These are phyloP conservation scores for Borostomias antarcticus DNA, from an alignment of 2,797 vertebrate genomes.

Conservation along the genomic window DNA sequence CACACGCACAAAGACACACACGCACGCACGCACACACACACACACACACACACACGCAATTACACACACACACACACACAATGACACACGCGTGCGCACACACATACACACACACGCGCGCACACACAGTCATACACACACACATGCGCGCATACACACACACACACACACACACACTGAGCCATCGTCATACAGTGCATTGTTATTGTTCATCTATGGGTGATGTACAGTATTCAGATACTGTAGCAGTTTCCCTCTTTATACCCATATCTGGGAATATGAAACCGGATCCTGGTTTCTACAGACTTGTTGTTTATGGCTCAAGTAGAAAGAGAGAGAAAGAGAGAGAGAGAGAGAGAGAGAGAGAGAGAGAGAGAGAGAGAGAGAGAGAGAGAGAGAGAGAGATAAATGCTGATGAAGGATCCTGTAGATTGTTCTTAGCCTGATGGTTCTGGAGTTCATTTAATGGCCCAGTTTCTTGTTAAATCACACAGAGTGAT, in stretches of 20 bases:
- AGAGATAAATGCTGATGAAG: conserved; percentile 76
- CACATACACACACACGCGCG: not conserved
- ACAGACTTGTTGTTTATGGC: conserved; percentile 30
- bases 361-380: too few species aligned
- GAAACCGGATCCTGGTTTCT: conserved; percentile 47
- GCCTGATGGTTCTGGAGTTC: conserved; percentile 68
- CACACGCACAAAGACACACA: not conserved
- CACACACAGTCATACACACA: not conserved
- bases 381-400: conserved; percentile 59
- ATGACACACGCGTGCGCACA: not conserved
- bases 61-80: conserved; percentile 31
- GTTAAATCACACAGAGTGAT: conserved; percentile 81
- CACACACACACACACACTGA: conserved; percentile 40
- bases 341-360: not conserved
- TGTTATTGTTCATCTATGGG: conserved; percentile 74
- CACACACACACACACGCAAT: conserved; percentile 41
- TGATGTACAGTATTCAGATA: conserved; percentile 61
- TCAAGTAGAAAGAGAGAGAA: not conserved
- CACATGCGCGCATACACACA: not conserved
- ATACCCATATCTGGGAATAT: conserved; percentile 50
- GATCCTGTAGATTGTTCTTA: conserved; percentile 58
- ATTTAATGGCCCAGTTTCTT: conserved; percentile 80
- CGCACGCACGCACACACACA: not conserved
- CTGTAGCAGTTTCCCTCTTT: conserved; percentile 42
- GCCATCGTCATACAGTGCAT: too few species aligned